Evolutionary conservation across 2,797 vertebrate genomes (phyloP), one percentile per base, ranked within the genome.

Genomic region (Heliangelus exortis): DNA sequence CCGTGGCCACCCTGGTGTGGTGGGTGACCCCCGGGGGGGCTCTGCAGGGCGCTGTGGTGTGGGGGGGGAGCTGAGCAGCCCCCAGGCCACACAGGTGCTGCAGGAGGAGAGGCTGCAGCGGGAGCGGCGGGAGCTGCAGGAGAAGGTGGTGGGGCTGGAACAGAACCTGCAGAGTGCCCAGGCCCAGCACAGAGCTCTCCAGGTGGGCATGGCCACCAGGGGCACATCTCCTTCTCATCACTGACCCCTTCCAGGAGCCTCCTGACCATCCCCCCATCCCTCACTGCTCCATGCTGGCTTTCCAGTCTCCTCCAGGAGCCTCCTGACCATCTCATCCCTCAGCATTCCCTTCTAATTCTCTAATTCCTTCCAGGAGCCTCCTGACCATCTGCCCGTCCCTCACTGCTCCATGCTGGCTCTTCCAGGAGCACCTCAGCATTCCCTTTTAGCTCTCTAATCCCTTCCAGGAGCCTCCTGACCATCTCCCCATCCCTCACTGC

Each of bases 91-190:
- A 39, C 97, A 99, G 79, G 97, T 98, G 45, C 98, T 98, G 96
- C 98, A 98, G 95, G 99, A 99, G 87, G 99, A 99, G 94, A 94
- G 45, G 0, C 92, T 97, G 73, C 97, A 98, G 91, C 92, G 98
- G 88, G 99, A 99, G 87, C 98, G 98, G 53, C 98, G 98, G 84
- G 96, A 94, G 2, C 98, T 98, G 25, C 86, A 90, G 2, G 98
- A 99, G 82, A 97, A 98, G 87, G 92, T 98, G 92, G 97, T 97
- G 22, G 93, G 98, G 28, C 97, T 99, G 94, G 98, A 99, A 96
- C 98, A 98, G 72, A 97, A 93, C 8, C 93, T 98, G 73, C 98
- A 98, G 80, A 78, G 95, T 4, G 84, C 97, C 0, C 98, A 99
- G 91, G 85, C 67, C 0, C 98, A 99, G 59, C 98, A 97, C 47